Evolutionary conservation across 2,797 vertebrate genomes (phyloP), one percentile per base, ranked within the genome.

Genomic region (Erethizon dorsatum): DNA sequence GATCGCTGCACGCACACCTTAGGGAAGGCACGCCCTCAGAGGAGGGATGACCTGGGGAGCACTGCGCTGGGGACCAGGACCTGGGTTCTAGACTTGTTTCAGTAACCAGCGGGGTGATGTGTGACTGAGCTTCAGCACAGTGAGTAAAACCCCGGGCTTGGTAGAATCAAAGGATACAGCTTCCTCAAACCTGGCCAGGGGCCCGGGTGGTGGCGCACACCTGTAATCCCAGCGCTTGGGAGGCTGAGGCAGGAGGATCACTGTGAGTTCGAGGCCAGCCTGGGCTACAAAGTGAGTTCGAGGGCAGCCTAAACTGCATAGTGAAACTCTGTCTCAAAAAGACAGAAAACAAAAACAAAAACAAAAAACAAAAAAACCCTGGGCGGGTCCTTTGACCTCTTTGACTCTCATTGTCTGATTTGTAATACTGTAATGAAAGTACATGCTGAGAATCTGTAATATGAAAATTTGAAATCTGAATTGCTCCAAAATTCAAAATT

Each of bases 11-110:
- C 78, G 94, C 56, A 15, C 17, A 82, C 85, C 90, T 87, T 54
- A 33, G 90, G 88, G 94, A 97, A 95, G n/a, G 13, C 8, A 85
- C 88, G 94, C 12, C 37, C 37, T 45, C 17, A 50, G 77, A 92
- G 59, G 26, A 80, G 13, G 2, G 71, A 79, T 73, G 54, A 26
- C 61, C 2, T 41, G 0, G 59, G 11, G 45, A 45, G 79, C 45
- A 28, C 8, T 20, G 54, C 1, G 6, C n/a, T 90, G 18, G 61
- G 11, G 15, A 80, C 56, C 8, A 82, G 83, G 20, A 78, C 31
- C 65, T 79, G 33, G 33, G 54, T 56, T 95, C 84, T 78, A 75
- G 41, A 67, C 18, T 88, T 84, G 41, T 15, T 24, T 28, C 84
- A 31, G 26, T 57, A 78, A 63, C 17, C 41, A 77, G 45, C 2